These are phyloP conservation scores for Heloderma charlesbogerti DNA, from an alignment of 2,113 vertebrate species.

Conservation along the genomic window DNA sequence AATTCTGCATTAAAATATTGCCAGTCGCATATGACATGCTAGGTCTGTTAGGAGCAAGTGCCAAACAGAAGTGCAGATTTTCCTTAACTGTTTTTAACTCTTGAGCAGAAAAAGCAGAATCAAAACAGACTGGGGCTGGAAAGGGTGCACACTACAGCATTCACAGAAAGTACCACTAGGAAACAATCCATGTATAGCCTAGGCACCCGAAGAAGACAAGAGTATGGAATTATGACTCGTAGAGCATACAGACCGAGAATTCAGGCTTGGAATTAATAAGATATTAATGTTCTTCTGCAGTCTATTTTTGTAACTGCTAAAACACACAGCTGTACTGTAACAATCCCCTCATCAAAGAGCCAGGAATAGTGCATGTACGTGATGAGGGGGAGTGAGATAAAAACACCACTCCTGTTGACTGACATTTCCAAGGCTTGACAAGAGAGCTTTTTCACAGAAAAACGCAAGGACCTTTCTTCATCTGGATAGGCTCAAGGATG, in stretches of 20 bases:
- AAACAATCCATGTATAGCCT: not conserved
- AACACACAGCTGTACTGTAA: not conserved
- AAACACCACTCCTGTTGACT: accelerated
- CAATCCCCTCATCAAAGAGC: not conserved
- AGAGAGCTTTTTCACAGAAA: no score
- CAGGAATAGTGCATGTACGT: not conserved
- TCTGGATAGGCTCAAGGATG: not conserved
- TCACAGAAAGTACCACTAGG: not conserved
- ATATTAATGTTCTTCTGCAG: not conserved
- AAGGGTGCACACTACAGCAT: not conserved
- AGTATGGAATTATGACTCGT: not conserved
- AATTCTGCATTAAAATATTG: not conserved
- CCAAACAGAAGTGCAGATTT: not conserved
- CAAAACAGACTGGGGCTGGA: not conserved
- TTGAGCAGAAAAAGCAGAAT: not conserved
- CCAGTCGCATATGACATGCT: not conserved
- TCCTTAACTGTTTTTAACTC: not conserved
- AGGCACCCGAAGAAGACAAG: not conserved
- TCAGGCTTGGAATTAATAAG: not conserved
- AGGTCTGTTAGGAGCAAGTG: not conserved
- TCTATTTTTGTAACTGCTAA: constrained; percentile 17
- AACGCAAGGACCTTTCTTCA: not conserved
- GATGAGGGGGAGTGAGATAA: not conserved
- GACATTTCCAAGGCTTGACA: no score
- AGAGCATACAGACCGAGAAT: not conserved